A percentile compares a stretch with the other conserved stretches of the same genome.
These are phyloP conservation scores for Ophthalmolycus amberensis DNA, from an alignment of 2,113 vertebrate genomes.

Conservation along the genomic window DNA sequence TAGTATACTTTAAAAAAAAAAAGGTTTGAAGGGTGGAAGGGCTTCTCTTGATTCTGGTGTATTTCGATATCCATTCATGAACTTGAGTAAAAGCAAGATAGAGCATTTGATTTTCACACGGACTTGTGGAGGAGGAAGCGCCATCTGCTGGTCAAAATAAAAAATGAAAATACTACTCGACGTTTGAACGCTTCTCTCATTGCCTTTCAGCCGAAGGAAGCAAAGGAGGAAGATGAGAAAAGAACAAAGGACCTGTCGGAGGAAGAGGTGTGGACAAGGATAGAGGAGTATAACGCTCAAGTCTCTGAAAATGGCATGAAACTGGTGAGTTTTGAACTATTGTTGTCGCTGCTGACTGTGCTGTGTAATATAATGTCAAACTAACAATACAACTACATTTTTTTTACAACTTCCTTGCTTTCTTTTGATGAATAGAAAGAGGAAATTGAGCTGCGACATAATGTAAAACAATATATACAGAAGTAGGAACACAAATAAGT, in stretches of 20 bases:
- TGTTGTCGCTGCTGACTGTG: background rate
- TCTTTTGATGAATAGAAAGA: constrained; percentile 8
- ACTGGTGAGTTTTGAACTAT: constrained; percentile 82
- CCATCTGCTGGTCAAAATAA: constrained; percentile 66
- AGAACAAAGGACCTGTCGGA: constrained; percentile 76
- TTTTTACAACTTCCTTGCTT: background rate
- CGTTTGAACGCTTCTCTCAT: constrained; percentile 23
- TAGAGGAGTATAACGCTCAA: constrained; percentile 90
- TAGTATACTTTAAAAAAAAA: background rate
- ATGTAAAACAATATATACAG: background rate
- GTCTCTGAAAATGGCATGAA: constrained; percentile 94
- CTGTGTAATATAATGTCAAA: background rate
- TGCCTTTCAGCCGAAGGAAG: constrained; percentile 86
- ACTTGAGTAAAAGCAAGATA: constrained; percentile 10
- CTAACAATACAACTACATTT: background rate
- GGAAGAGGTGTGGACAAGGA: constrained; percentile 89
- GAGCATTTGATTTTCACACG: background rate
- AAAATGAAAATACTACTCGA: background rate
- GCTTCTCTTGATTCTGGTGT: constrained; percentile 2
- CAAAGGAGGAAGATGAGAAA: constrained; percentile 83
- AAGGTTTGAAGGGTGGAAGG: background rate
- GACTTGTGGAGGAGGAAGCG: background rate
- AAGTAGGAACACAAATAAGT: background rate
- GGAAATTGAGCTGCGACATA: background rate
- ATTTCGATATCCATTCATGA: constrained; percentile 5